Evolutionary conservation across 2,888 invertebrate genomes (phyloP), one percentile per base, ranked within the genome.

Genomic region (Latrodectus elegans): DNA sequence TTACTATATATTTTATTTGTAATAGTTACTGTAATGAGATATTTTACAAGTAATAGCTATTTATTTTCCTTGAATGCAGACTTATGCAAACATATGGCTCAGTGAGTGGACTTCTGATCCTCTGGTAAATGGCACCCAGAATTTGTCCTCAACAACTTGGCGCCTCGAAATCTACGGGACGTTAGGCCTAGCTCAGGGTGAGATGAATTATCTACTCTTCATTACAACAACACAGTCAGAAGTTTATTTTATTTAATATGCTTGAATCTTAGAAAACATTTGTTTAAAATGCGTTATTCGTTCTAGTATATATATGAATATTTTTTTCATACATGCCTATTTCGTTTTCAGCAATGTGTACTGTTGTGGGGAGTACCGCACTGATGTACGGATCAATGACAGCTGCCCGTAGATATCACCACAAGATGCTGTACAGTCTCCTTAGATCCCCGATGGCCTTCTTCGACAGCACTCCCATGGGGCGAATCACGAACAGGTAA

Each of bases 401-500:
- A 65, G 90, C 89, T 17, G 72, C 86, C 9, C 60, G 49, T 53
- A n/a, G 67, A n/a, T 86, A 85, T 22, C 90, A 90, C 53, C 60
- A 77, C n/a, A 49, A 72, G n/a, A 90, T 90, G 90, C 49, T 90
- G 26, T n/a, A 77, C 8, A 74, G 81, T 15, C 88, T 91, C 38
- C 87, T 92, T 74, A 89, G 90, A 10, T 91, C 91, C 51, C 92
- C 92, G n/a, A 91, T 92, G 91, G 89, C 91, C 2, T 92, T 92
- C 90, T 92, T 92, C 84, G 92, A 92, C 87, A 92, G 92, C 0
- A 92, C 92, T 14, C 93, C 93, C 12, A 90, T 92, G 49, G 93
- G 93, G 8, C 90, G 93, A 53, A 91, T 93, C 68, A 90, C 93
- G 38, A 93, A 92, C 90, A 90, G 92, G 79, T 92, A 83, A 38